Conservation (phyloP, 2,113 vertebrate species). For the Sinocyclocheilus maitianheensis region DNA sequence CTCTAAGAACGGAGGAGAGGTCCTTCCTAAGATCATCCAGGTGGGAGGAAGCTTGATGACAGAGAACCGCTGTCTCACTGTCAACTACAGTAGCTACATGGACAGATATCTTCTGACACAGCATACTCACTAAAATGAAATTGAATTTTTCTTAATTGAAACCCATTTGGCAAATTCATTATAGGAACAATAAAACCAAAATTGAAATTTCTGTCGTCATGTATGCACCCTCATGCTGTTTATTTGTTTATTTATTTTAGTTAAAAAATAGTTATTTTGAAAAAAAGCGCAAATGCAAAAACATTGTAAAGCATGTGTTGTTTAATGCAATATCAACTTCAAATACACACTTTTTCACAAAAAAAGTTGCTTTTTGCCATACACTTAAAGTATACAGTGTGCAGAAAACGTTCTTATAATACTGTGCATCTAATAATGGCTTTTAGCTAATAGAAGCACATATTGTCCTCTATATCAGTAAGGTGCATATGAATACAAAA, state of each 20-base stretch:
- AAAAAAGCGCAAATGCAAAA: no score
- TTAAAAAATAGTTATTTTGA: no score
- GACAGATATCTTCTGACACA: background rate
- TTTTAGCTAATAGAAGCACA: no score
- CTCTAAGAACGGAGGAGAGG: conserved; percentile 89
- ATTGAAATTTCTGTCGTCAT: background rate
- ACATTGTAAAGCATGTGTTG: no score
- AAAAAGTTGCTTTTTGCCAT: no score
- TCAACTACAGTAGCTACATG: background rate
- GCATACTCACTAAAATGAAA: background rate
- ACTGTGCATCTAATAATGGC: background rate
- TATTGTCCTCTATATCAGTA: no score
- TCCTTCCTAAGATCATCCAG: conserved; percentile 93
- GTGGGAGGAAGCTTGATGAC: conserved; percentile 64
- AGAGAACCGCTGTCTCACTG: background rate
- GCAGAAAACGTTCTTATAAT: no score
- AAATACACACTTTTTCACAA: no score
- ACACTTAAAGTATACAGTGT: no score
- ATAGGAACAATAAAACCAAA: background rate
- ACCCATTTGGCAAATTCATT: background rate
- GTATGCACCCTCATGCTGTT: background rate
- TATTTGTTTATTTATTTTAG: no score
- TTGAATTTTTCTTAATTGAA: background rate
- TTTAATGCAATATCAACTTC: no score
- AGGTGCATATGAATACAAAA: background rate